These are phyloP conservation scores for Datnioides undecimradiatus DNA, from an alignment of 2,113 vertebrate species.

Conservation along the genomic window DNA sequence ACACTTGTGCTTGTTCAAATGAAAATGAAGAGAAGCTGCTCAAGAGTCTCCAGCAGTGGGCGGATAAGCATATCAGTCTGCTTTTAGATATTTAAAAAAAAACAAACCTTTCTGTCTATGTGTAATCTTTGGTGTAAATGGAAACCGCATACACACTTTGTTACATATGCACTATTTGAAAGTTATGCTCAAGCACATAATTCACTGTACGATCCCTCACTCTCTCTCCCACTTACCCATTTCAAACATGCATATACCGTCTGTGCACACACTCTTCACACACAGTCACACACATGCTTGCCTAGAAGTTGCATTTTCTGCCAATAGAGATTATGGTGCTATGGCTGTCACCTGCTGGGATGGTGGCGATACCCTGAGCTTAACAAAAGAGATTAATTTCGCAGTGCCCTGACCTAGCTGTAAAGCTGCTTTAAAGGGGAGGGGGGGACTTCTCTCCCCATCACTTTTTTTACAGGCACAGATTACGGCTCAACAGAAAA, in stretches of 20 bases:
- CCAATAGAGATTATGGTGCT: constrained; percentile 63
- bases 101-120: background rate
- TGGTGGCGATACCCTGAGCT: constrained; percentile 67
- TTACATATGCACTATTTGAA: background rate
- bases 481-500: constrained; percentile 80
- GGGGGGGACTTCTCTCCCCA: constrained; percentile 41
- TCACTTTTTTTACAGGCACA: constrained; percentile 65
- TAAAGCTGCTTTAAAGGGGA: constrained; percentile 72
- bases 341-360: constrained; percentile 70
- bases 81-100: constrained; percentile 24
- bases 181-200: constrained; percentile 33
- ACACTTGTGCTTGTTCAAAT: constrained; percentile 1
- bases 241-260: constrained; percentile 43
- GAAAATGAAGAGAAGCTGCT: background rate
- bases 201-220: constrained; percentile 44
- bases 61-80: constrained; percentile 7
- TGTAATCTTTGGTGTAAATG: constrained; percentile 8
- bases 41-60: constrained; percentile 10
- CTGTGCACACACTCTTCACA: constrained; percentile 2
- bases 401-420: constrained; percentile 68
- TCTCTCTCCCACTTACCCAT: constrained; percentile 33
- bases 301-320: constrained; percentile 53
- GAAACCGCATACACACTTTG: background rate
- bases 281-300: background rate
- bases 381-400: constrained; percentile 82